These are phyloP conservation scores for Oenanthe melanoleuca DNA, from an alignment of 2,113 vertebrate genomes.

Conservation along the genomic window DNA sequence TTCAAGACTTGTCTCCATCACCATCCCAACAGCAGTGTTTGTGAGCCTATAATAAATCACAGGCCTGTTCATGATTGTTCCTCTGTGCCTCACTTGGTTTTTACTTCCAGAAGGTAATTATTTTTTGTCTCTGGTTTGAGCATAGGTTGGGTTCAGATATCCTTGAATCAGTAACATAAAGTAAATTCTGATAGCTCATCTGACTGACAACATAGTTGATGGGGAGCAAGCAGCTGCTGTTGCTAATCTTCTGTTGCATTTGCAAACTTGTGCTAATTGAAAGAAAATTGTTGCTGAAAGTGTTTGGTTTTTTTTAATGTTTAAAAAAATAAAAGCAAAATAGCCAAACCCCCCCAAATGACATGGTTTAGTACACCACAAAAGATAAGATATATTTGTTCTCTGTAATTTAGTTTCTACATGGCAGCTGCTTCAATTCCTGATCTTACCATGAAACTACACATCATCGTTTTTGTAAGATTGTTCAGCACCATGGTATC, in stretches of 20 bases:
- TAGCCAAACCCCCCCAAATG: neutral
- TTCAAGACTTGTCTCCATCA: neutral
- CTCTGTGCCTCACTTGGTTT: neutral
- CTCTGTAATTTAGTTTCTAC: neutral
- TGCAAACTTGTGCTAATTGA: neutral
- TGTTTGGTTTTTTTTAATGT: neutral
- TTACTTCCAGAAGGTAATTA: neutral
- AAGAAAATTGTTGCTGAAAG: neutral
- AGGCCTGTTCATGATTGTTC: neutral
- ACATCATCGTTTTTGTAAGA: neutral
- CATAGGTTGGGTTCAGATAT: neutral
- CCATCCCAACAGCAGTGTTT: neutral
- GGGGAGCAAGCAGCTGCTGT: neutral
- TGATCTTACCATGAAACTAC: neutral
- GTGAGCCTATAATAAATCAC: neutral
- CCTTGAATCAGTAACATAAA: neutral
- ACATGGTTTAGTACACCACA: neutral
- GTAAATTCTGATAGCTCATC: neutral
- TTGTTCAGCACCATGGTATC: neutral
- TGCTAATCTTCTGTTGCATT: neutral
- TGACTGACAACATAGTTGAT: neutral
- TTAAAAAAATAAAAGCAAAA: neutral
- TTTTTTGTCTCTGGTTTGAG: neutral
- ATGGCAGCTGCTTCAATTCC: slow-evolving; percentile 2
- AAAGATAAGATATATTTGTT: neutral